A percentile compares a stretch with the other conserved stretches of the same genome.
phyloP scores from a whole-genome alignment of 2,888 invertebrate genomes.

The Calameuta pallipes region DNA sequence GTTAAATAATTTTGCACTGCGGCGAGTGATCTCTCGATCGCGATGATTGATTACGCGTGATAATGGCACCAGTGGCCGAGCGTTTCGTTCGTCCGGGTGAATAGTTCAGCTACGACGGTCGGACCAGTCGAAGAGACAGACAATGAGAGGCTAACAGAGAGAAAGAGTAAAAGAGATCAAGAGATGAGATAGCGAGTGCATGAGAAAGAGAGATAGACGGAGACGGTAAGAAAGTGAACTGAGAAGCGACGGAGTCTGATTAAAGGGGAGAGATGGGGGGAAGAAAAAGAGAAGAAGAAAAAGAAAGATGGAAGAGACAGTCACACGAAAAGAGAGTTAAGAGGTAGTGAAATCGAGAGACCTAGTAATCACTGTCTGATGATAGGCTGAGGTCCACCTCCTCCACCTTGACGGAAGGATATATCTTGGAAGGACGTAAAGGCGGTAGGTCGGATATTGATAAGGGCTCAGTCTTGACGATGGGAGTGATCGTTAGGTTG shows the following conservation, averaged over 20 bases:
- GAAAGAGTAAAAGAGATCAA: not conserved
- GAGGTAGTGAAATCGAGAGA: conserved; percentile 16
- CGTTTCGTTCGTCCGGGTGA: not conserved
- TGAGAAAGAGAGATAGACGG: not conserved
- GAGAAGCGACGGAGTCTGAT: not conserved
- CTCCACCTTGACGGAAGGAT: conserved; percentile 33
- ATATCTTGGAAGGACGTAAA: conserved; percentile 17
- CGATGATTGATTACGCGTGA: not conserved
- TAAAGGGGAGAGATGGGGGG: not conserved
- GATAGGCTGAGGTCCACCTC: conserved; percentile 34
- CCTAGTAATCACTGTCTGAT: conserved; percentile 27
- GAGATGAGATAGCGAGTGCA: conserved; percentile 11
- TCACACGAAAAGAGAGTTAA: not conserved
- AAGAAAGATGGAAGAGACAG: not conserved
- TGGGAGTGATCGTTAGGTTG: conserved; percentile 20
- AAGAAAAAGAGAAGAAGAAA: not conserved
- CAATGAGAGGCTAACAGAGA: conserved; percentile 1
- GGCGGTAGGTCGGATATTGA: conserved; percentile 10
- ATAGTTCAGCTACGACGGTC: not conserved
- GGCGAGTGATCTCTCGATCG: not conserved
- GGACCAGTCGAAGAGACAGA: not conserved
- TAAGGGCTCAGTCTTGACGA: conserved; percentile 10
- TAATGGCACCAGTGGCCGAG: not conserved
- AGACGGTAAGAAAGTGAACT: not conserved
- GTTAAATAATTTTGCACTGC: not conserved